Evolutionary conservation across 2,797 vertebrate species (phyloP), one percentile per base, ranked within the genome.

Genomic region (Amblyraja radiata): DNA sequence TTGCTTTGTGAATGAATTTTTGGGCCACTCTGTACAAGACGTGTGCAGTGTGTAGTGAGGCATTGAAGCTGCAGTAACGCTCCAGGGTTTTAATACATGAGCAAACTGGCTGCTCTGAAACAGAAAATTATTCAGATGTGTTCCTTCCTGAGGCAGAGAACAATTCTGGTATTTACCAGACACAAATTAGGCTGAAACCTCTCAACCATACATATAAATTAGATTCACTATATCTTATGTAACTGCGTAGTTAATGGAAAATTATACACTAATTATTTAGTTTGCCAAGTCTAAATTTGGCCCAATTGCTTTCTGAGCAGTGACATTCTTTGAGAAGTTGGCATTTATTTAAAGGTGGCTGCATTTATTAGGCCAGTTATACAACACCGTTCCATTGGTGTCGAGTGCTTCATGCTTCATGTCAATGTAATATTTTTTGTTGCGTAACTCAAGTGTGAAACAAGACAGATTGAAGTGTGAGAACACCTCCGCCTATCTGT

Each of bases 171-270:
- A 65, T 88, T 88, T 88, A 88, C 14, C 61, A 32, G 7, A 63
- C 83, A 86, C 58, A 63, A 65, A 86, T 86, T 63, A 63, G 54
- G 18, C 84, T 88, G 84, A 88, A 88, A 65, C n/a, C n/a, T 68
- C 1, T 1, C 65, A 36, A 36, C 7, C 23, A 23, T 21, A 68
- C 84, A 32, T n/a, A 65, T 63, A 18, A 88, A 88, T 88, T 88
- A 86, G 83, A 63, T 32, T 86, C 32, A 28, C 61, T n/a, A 63
- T 11, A 25, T 81, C 79, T 46, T 81, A 83, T 28, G 8, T 21
- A 88, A 10, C 61, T 32, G 61, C 28, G 65, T 65, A 65, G 16
- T 65, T 63, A 88, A n/a, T 86, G 14, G 83, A 88, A 88, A 68
- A 61, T 84, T 84, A 61, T n/a, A 68, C 63, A 18, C 63, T 88